Conservation (phyloP, 1,140 invertebrate genomes). For the Liolophura sinensis region DNA sequence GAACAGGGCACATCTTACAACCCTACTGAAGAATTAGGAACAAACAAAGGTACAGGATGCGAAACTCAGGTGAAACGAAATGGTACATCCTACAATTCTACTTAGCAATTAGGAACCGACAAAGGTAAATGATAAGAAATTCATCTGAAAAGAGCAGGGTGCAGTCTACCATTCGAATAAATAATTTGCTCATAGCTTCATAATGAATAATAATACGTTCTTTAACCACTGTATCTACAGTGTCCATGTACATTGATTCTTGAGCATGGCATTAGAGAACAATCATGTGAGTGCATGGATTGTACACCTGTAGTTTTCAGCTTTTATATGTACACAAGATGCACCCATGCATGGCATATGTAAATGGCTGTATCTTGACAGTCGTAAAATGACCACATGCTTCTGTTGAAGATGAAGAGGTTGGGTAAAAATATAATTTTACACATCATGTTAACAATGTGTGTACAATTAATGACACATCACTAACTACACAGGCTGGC, state of each 20-base stretch:
- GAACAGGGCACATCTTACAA: no score
- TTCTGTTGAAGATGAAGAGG: background rate
- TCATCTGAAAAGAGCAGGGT: slow-evolving; percentile 53
- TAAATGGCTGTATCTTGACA: no score
- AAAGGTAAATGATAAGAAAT: slow-evolving; percentile 67
- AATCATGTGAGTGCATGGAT: background rate
- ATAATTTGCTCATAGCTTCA: no score
- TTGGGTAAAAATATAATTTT: background rate
- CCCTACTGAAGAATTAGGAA: no score
- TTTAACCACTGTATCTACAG: background rate
- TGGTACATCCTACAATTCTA: no score
- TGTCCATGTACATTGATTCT: background rate
- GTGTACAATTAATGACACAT: background rate
- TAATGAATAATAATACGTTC: background rate
- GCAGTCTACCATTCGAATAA: no score
- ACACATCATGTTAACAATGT: background rate
- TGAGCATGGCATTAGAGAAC: background rate
- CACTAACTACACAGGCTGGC: background rate
- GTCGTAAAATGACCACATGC: background rate
- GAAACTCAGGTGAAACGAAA: no score
- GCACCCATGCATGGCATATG: no score
- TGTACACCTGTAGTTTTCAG: no score
- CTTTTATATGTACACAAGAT: no score
- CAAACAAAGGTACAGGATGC: no score
- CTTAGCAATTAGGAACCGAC: slow-evolving; percentile 66